These are phyloP conservation scores for Pollenia angustigena DNA, from an alignment of 2,888 invertebrate species.

Conservation along the genomic window DNA sequence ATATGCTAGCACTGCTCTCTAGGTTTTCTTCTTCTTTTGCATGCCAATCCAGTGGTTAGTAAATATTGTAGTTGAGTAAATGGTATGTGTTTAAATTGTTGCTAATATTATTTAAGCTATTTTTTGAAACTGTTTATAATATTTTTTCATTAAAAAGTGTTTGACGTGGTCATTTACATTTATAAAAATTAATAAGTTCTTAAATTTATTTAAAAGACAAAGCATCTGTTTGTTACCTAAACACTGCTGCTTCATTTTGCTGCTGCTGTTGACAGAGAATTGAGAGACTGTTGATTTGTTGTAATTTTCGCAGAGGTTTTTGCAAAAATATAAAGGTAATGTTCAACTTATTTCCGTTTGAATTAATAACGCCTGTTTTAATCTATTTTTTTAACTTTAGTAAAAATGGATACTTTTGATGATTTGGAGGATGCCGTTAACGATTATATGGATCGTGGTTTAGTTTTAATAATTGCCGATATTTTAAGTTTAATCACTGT, in stretches of 20 bases:
- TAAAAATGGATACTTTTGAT: conserved; percentile 55
- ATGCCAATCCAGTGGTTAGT: conserved; percentile 7
- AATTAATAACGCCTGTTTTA: neutral
- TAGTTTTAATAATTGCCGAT: conserved; percentile 84
- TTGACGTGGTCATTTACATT: conserved; percentile 7
- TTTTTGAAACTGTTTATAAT: conserved; percentile 5
- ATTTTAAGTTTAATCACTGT: conserved; percentile 90
- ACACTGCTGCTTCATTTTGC: neutral
- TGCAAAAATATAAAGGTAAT: conserved; percentile 22
- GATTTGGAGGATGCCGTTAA: conserved; percentile 62
- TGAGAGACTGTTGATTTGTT: neutral
- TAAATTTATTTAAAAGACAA: conserved; percentile 1
- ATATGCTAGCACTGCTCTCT: neutral
- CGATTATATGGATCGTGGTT: conserved; percentile 80
- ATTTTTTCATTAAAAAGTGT: neutral
- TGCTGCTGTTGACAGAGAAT: neutral
- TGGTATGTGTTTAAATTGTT: conserved; percentile 21
- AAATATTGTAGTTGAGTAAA: neutral
- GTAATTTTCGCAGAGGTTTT: neutral
- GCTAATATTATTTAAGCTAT: conserved; percentile 13
- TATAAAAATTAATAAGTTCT: neutral
- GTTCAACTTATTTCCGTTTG: neutral
- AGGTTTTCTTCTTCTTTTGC: neutral
- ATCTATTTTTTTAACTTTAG: neutral
- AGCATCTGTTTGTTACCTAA: conserved; percentile 36